Evolutionary conservation across 2,888 invertebrate genomes (phyloP).

Genomic region (Hyppa rectilinea): DNA sequence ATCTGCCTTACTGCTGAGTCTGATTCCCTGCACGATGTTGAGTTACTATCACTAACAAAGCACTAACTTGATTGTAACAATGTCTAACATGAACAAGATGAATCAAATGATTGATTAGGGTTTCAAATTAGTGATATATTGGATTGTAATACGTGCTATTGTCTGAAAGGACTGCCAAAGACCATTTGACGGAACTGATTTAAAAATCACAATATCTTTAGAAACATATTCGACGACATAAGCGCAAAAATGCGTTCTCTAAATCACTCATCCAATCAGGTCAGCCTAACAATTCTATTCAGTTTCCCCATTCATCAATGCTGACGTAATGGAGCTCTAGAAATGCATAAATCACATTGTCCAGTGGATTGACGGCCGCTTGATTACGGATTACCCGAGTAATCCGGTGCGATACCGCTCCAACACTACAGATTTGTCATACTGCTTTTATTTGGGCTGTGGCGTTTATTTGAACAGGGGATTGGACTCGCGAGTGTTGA

Average conservation of each 20-base stretch:
- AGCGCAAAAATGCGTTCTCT: background rate
- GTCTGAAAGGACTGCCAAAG: background rate
- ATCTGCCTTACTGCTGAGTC: background rate
- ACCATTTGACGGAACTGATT: background rate
- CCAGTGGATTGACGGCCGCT: constrained; percentile 54
- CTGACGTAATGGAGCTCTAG: constrained; percentile 47
- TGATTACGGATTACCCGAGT: constrained; percentile 58
- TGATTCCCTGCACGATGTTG: background rate
- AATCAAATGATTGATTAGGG: constrained; percentile 35
- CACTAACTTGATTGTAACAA: constrained; percentile 22
- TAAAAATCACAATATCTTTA: background rate
- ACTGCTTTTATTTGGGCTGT: constrained; percentile 43
- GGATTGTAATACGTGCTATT: background rate
- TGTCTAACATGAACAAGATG: constrained; percentile 24
- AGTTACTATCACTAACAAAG: constrained; percentile 2
- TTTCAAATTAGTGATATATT: constrained; percentile 14
- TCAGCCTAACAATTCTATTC: constrained; percentile 28
- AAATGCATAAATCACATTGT: constrained; percentile 63
- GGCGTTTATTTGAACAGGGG: constrained; percentile 29
- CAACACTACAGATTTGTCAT: constrained; percentile 36
- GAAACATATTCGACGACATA: background rate
- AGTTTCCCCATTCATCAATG: constrained; percentile 52
- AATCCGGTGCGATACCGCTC: constrained; percentile 33
- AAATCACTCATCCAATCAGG: constrained; percentile 19
- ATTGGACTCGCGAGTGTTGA: constrained; percentile 5